Conservation (phyloP, 1,140 invertebrate genomes). For the Eciton burchellii region DNA sequence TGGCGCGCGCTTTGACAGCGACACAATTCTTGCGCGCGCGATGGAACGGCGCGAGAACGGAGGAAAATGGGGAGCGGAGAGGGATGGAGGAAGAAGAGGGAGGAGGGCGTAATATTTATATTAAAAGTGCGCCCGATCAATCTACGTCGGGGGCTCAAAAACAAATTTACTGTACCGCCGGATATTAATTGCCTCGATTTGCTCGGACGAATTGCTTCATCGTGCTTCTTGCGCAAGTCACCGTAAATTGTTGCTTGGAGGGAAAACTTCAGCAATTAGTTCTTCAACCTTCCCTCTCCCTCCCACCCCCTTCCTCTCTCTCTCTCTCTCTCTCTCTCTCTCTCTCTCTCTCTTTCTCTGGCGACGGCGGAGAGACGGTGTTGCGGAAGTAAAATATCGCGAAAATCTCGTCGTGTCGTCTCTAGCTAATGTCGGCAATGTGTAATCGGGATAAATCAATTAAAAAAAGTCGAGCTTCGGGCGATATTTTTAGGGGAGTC, state of each 20-base stretch:
- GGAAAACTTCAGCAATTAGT: slow-evolving; percentile 55
- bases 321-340: no score
- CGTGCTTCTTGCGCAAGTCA: slow-evolving; percentile 54
- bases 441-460: background rate
- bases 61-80: no score
- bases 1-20: slow-evolving; percentile 60
- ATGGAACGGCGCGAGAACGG: no score
- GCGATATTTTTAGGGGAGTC: background rate
- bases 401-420: slow-evolving; percentile 23
- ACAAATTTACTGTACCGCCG: slow-evolving; percentile 57
- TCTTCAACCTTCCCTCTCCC: slow-evolving; percentile 29
- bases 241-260: slow-evolving; percentile 53
- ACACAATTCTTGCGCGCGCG: slow-evolving; percentile 38
- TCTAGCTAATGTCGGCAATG: background rate
- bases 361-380: slow-evolving; percentile 4
- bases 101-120: slow-evolving; percentile 57
- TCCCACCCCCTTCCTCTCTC: no score
- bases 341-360: no score
- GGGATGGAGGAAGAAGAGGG: no score
- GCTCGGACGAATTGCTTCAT: slow-evolving; percentile 55
- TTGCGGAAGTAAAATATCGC: slow-evolving; percentile 36
- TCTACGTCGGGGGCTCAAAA: slow-evolving; percentile 53
- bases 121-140: slow-evolving; percentile 58
- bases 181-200: slow-evolving; percentile 62
- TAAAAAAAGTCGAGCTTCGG: background rate